phyloP scores from a whole-genome alignment of 2,888 invertebrate genomes.

The Sussaba pulchella region DNA sequence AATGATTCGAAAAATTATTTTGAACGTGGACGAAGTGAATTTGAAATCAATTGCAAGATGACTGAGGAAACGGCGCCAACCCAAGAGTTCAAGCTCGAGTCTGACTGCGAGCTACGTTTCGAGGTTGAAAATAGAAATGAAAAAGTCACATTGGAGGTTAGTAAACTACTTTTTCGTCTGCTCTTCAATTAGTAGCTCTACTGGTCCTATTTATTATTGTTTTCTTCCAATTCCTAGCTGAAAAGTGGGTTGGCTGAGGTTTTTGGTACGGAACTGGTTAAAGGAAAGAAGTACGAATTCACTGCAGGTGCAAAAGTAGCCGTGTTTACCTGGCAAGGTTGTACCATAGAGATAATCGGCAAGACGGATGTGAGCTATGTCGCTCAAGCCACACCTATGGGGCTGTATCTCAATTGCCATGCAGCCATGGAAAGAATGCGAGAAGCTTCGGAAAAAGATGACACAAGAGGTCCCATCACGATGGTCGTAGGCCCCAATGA shows the following conservation, averaged over 20 bases:
- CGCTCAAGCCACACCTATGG: conserved; percentile 98
- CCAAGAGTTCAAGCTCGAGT: conserved; percentile 93
- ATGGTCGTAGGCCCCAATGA: conserved; percentile 98
- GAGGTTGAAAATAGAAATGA: conserved; percentile 96
- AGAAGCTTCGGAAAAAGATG: conserved; percentile 91
- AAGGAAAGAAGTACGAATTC: conserved; percentile 96
- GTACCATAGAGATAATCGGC: conserved; percentile 93
- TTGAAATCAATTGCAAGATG: conserved; percentile 70
- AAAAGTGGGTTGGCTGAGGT: conserved; percentile 97
- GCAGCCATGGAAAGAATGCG: conserved; percentile 97
- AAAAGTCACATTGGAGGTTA: conserved; percentile 92
- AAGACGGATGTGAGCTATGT: conserved; percentile 97
- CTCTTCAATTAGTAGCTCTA: neutral
- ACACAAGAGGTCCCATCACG: conserved; percentile 92
- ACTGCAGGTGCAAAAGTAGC: conserved; percentile 96
- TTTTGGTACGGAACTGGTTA: conserved; percentile 98
- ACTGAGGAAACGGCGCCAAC: conserved; percentile 79
- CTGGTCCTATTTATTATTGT: conserved; percentile 11
- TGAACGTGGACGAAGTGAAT: neutral
- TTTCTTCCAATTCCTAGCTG: conserved; percentile 86
- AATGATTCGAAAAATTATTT: neutral
- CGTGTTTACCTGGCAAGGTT: conserved; percentile 98
- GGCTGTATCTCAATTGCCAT: conserved; percentile 97
- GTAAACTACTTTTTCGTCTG: conserved; percentile 25
- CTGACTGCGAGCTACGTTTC: conserved; percentile 96